These are phyloP conservation scores for Laterallus jamaicensis DNA, from an alignment of 2,113 vertebrate species.

Conservation along the genomic window DNA sequence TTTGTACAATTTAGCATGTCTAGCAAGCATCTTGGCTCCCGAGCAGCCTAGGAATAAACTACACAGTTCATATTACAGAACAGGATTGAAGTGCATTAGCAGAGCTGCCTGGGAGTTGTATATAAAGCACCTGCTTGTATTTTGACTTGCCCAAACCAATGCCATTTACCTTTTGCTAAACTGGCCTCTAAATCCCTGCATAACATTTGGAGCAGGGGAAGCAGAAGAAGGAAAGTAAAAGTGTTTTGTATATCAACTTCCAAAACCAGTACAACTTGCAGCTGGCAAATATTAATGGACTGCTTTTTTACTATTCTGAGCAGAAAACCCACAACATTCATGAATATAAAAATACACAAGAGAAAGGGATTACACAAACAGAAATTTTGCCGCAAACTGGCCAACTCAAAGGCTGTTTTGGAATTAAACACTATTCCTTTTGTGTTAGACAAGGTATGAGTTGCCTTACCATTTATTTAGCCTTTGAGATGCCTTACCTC, in stretches of 20 bases:
- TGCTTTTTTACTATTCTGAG: background rate
- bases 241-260: background rate
- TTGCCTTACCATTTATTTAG: background rate
- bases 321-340: background rate
- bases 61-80: background rate
- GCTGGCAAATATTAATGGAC: fast-evolving
- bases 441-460: background rate
- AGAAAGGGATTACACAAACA: background rate
- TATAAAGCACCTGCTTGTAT: background rate
- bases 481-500: background rate
- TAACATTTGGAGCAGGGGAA: background rate
- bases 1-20: background rate
- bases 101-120: background rate
- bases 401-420: background rate
- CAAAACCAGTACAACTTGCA: background rate
- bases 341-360: background rate
- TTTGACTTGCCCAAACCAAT: background rate
- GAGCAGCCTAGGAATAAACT: background rate
- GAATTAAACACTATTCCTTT: background rate
- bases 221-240: background rate
- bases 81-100: background rate
- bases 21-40: background rate
- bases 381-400: fast-evolving
- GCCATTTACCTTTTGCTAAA: background rate
- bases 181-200: background rate